Conservation (phyloP, 2,113 vertebrate species). For the Thamnophis sirtalis region DNA sequence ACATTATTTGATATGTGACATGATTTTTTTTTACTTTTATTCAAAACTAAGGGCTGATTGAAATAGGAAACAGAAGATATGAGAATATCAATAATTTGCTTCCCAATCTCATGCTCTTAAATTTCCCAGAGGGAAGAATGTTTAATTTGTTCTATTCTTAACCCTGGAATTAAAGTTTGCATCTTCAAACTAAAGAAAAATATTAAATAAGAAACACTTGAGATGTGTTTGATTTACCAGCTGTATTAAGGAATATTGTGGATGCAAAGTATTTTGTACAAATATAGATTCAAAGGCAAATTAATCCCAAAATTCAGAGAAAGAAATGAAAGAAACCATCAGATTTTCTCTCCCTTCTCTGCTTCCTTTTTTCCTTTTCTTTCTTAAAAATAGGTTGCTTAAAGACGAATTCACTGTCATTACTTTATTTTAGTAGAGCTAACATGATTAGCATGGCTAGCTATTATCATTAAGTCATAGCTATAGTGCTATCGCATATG, state of each 20-base stretch:
- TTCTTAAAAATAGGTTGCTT: neutral
- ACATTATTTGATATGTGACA: neutral
- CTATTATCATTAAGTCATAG: neutral
- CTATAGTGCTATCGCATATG: neutral
- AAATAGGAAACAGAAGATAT: neutral
- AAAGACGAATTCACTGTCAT: neutral
- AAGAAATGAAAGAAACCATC: neutral
- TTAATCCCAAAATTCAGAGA: neutral
- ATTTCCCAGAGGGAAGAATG: neutral
- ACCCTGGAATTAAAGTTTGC: neutral
- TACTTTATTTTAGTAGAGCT: neutral
- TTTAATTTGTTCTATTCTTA: neutral
- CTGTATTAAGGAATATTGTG: neutral
- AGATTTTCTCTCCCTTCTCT: neutral
- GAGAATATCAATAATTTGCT: neutral
- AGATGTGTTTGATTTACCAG: neutral
- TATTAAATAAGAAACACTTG: neutral
- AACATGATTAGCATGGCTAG: neutral
- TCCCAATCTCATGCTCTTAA: neutral
- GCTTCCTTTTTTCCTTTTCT: neutral
- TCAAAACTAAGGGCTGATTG: neutral
- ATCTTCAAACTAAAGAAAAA: neutral
- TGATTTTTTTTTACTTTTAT: neutral
- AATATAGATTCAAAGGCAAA: neutral
- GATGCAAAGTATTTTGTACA: neutral